A percentile compares a stretch with the other conserved stretches of the same genome.
Evolutionary conservation across 2,797 vertebrate species (phyloP).

Genomic region (Crax fasciolata): DNA sequence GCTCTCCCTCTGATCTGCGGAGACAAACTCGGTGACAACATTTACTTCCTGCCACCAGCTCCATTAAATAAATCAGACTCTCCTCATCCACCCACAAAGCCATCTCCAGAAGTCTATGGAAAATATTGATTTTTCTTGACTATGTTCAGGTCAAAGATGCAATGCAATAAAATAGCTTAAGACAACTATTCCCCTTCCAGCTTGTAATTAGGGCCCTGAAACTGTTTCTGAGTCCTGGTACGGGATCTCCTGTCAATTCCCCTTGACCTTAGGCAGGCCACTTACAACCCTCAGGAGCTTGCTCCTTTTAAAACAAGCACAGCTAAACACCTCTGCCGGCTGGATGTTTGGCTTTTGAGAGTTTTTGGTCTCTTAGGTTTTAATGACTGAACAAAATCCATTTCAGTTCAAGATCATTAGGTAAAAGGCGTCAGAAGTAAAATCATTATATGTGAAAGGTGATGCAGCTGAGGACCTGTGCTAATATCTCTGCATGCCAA

Average conservation of each 20-base stretch:
- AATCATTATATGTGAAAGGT: background rate
- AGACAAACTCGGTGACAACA: conserved; percentile 16
- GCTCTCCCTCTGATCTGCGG: background rate
- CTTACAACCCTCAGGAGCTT: background rate
- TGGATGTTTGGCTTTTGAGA: background rate
- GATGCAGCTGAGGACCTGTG: background rate
- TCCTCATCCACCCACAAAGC: conserved; percentile 25
- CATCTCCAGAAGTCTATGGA: conserved; percentile 36
- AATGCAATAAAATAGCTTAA: conserved; percentile 47
- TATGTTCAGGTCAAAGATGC: conserved; percentile 35
- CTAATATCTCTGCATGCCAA: background rate
- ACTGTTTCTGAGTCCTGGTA: background rate
- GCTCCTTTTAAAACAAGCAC: background rate
- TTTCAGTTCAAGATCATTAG: background rate
- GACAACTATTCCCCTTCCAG: conserved; percentile 33
- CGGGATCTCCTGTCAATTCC: conserved; percentile 28
- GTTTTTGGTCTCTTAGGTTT: background rate
- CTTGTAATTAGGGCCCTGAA: conserved; percentile 34
- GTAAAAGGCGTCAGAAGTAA: background rate
- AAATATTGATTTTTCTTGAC: conserved; percentile 63
- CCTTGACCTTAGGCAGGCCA: conserved; percentile 41
- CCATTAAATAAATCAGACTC: conserved; percentile 55
- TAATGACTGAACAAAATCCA: background rate
- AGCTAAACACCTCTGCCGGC: background rate
- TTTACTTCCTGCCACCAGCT: conserved; percentile 39